Conservation (phyloP, 2,113 vertebrate genomes). For the Chitala chitala region DNA sequence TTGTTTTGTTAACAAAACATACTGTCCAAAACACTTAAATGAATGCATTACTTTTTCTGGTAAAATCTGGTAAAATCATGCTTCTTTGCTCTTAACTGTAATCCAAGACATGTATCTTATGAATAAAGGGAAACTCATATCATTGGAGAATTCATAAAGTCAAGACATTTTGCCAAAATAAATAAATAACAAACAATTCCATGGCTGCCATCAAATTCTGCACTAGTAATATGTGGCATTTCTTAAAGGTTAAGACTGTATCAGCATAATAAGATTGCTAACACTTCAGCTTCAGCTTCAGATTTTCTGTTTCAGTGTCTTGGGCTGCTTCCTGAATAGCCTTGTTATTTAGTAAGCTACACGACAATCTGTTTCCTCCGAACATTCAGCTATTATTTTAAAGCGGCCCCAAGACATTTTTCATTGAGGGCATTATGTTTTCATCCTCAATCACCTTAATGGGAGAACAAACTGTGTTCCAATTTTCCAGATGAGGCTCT, state of each 20-base stretch:
- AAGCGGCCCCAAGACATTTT: not conserved
- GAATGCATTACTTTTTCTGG: too few relatives aligned
- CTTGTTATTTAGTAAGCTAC: too few relatives aligned
- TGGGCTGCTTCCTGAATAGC: too few relatives aligned
- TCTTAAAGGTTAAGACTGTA: not conserved
- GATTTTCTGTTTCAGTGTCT: not conserved
- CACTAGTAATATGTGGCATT: not conserved
- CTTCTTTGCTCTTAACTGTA: too few relatives aligned
- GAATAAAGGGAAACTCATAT: not conserved
- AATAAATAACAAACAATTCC: not conserved
- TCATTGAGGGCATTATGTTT: not conserved
- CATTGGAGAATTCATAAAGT: not conserved
- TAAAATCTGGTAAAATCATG: too few relatives aligned
- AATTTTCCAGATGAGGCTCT: not conserved
- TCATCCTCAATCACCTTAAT: slow-evolving; percentile 5
- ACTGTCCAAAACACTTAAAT: too few relatives aligned
- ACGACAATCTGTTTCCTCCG: not conserved
- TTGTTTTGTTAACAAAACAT: too few relatives aligned
- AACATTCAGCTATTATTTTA: not conserved
- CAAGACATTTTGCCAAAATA: not conserved
- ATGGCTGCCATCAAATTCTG: not conserved
- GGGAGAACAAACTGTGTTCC: not conserved
- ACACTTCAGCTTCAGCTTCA: too few relatives aligned
- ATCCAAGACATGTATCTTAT: too few relatives aligned
- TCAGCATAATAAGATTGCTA: too few relatives aligned